Base-by-base conservation (phyloP, 2,797 vertebrate species). In the Erithacus rubecula region DNA sequence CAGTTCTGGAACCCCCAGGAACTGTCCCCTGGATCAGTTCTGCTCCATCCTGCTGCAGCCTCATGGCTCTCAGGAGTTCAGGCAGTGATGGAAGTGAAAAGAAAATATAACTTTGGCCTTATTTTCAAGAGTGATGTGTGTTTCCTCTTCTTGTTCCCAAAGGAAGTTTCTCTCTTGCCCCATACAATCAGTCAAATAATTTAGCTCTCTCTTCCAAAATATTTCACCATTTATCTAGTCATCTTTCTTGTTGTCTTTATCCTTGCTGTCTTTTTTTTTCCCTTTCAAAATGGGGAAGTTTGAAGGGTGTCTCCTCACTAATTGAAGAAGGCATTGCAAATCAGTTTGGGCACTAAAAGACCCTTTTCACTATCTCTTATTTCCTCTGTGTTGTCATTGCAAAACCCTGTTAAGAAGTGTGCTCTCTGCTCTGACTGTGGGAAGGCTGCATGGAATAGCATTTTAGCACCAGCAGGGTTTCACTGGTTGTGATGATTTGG, bases 321-420 rank as follows among this genome's bases (percentile, higher is more conserved):
- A 56, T 6, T 80, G 41, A 49, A 18, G 44, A 55, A 22, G 26
- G 11, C 27, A 27, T 46, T 78, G 26, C 71, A 64, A 34, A 55
- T 82, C 41, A 22, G 3, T 47, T 34, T 53, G 72, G 46, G 44
- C 24, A 41, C 22, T 44, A 18, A 74, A 78, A 49, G 23, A 9
- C 20, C 15, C 5, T 68, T 76, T 68, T 71, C 0, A 2, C 39
- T 83, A 13, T n/a, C 43, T 72, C 41, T 74, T 22, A 9, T 2
- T 79, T 49, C 19, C 82, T 55, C 21, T 36, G 12, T 5, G 4
- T 26, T 67, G 75, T 47, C 26, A 7, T 21, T 78, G 41, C 37
- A 56, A 30, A 30, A 14, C 34, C 53, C 47, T 0, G 0, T 68
- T 74, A 14, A 12, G 4, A 24, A 0, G 0, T 26, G 12, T 16